Evolutionary conservation across 2,113 vertebrate species (phyloP).

Genomic region (Eubucco bourcierii): DNA sequence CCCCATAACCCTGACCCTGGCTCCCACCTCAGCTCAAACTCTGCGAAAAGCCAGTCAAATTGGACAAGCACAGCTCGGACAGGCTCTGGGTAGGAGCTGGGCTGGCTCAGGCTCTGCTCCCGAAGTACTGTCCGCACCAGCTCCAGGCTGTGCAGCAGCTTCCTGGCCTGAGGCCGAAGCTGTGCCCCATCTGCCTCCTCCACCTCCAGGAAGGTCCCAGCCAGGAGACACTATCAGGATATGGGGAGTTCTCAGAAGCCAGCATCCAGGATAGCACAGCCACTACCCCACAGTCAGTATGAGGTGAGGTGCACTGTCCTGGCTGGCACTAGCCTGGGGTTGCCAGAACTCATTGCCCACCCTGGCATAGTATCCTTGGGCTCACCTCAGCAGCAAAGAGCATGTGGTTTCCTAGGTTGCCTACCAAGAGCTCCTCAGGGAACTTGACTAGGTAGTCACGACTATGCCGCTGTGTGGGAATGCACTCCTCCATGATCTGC

Average conservation of each 20-base stretch:
- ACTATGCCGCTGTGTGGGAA: constrained; percentile 66
- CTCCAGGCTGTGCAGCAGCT: constrained; percentile 73
- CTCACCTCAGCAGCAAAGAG: constrained; percentile 78
- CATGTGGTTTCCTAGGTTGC: constrained; percentile 73
- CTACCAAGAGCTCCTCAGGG: constrained; percentile 73
- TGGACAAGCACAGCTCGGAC: constrained; percentile 61
- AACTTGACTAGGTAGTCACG: constrained; percentile 79
- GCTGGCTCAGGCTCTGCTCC: constrained; percentile 76
- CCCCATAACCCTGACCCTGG: neutral
- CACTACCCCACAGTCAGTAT: neutral
- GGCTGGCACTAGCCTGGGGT: neutral
- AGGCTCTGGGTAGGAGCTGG: constrained; percentile 43
- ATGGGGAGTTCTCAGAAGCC: neutral
- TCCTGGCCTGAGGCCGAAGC: constrained; percentile 71
- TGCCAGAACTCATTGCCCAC: fast-evolving
- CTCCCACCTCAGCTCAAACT: constrained; percentile 75
- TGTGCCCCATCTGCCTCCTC: constrained; percentile 61
- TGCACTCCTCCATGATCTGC: constrained; percentile 76
- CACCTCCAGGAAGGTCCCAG: constrained; percentile 73
- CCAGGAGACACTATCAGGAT: constrained; percentile 67
- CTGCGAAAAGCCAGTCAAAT: constrained; percentile 71
- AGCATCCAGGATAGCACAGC: neutral
- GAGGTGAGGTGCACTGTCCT: fast-evolving
- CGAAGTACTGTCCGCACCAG: constrained; percentile 65
- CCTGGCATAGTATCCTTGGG: fast-evolving